These are phyloP conservation scores for Chelidonichthys spinosus DNA, from an alignment of 2,797 vertebrate genomes.

Conservation along the genomic window DNA sequence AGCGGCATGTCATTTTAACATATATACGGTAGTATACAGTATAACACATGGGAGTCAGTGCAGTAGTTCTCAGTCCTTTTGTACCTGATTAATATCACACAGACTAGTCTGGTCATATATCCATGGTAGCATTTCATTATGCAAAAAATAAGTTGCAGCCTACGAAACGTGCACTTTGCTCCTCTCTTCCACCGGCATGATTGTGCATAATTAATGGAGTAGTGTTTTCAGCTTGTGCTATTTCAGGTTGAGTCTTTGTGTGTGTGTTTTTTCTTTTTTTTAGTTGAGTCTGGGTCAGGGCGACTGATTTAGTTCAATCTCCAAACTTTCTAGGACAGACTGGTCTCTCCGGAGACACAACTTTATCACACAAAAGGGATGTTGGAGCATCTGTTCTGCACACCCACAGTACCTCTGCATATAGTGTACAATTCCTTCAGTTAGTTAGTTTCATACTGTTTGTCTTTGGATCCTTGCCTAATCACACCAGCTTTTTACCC, in stretches of 20 bases:
- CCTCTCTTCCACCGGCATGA: background rate
- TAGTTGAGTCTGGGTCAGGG: conserved; percentile 31
- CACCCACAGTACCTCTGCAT: background rate
- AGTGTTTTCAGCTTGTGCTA: conserved; percentile 7
- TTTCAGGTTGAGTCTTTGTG: conserved; percentile 18
- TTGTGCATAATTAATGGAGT: conserved; percentile 9
- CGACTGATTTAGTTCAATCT: conserved; percentile 46
- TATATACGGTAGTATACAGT: background rate
- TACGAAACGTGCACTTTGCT: conserved; percentile 49
- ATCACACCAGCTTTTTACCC: background rate
- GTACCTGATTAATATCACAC: background rate
- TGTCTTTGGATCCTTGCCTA: background rate
- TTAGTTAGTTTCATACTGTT: background rate
- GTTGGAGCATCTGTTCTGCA: conserved; percentile 1
- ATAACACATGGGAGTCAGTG: background rate
- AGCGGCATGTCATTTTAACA: background rate
- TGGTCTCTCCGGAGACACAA: conserved; percentile 40
- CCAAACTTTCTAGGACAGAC: conserved; percentile 51
- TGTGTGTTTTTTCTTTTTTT: background rate
- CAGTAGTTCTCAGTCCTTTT: background rate
- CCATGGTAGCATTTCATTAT: background rate
- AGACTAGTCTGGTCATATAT: background rate
- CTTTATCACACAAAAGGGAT: background rate
- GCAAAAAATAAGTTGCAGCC: background rate
- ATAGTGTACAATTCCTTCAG: background rate